Percentiles rank a stretch among this genome's conserved stretches.
Conservation (phyloP, 2,113 vertebrate species). For the Anser brachyrhynchus region DNA sequence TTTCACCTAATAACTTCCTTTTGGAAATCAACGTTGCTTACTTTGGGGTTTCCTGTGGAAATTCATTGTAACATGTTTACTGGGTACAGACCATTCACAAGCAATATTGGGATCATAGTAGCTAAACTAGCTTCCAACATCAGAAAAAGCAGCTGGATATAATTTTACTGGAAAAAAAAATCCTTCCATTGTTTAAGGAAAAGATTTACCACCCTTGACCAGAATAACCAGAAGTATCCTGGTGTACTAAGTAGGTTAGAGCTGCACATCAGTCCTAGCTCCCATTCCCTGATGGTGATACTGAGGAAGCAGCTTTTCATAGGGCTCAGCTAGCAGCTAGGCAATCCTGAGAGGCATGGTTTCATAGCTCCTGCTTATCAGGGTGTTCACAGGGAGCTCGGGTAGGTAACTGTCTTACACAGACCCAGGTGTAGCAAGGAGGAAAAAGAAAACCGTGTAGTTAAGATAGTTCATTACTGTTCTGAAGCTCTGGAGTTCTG, state of each 20-base stretch:
- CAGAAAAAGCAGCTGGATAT: neutral
- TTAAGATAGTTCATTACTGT: neutral
- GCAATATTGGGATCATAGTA: neutral
- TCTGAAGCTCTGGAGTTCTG: neutral
- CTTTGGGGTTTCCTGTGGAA: neutral
- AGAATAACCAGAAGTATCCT: neutral
- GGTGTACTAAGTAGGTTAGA: neutral
- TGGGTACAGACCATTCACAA: neutral
- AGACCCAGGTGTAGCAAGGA: neutral
- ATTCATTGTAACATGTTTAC: neutral
- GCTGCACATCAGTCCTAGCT: neutral
- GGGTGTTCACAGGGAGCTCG: neutral
- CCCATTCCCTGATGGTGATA: neutral
- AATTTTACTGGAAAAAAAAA: neutral
- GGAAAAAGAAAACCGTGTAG: neutral
- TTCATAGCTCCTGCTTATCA: neutral
- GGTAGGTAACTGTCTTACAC: neutral
- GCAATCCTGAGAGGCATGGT: neutral
- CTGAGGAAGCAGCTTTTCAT: neutral
- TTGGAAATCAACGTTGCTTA: neutral
- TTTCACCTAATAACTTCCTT: neutral
- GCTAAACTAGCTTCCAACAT: neutral
- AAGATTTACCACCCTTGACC: neutral
- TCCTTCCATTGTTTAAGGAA: neutral
- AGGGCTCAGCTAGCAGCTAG: neutral